A percentile compares a stretch with the other conserved stretches of the same genome.
These are phyloP conservation scores for Tenthredo amoena DNA, from an alignment of 2,888 invertebrate species.

Conservation along the genomic window DNA sequence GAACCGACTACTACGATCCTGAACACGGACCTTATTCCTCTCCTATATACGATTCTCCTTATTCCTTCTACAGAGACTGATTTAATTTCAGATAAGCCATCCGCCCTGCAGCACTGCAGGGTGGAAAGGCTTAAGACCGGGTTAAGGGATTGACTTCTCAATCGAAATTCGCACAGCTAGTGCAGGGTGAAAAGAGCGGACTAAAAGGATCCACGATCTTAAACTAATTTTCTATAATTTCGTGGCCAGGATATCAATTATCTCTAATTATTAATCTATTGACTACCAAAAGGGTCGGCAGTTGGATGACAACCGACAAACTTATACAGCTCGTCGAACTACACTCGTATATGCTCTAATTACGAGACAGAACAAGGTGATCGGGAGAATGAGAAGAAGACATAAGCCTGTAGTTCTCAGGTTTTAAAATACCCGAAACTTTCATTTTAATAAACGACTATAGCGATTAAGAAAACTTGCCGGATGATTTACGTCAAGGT, in stretches of 20 bases:
- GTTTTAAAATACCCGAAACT: constrained; percentile 13
- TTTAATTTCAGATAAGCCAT: constrained; percentile 70
- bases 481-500: neutral
- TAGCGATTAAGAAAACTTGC: neutral
- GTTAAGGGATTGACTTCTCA: constrained; percentile 63
- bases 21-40: neutral
- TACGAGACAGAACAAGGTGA: neutral
- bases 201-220: neutral
- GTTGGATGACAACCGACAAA: neutral
- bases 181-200: neutral
- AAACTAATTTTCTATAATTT: constrained; percentile 5
- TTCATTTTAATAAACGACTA: constrained; percentile 33
- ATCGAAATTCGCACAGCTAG: constrained; percentile 38
- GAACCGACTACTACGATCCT: neutral
- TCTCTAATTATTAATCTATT: neutral
- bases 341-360: neutral
- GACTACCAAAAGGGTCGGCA: neutral
- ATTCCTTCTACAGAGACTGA: constrained; percentile 59
- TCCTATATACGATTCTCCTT: neutral
- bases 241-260: neutral
- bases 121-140: constrained; percentile 57
- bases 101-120: constrained; percentile 21
- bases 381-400: neutral
- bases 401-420: neutral
- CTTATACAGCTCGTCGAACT: neutral